Evolutionary conservation across 2,888 invertebrate genomes (phyloP).

Genomic region (Drosophila anomalata): DNA sequence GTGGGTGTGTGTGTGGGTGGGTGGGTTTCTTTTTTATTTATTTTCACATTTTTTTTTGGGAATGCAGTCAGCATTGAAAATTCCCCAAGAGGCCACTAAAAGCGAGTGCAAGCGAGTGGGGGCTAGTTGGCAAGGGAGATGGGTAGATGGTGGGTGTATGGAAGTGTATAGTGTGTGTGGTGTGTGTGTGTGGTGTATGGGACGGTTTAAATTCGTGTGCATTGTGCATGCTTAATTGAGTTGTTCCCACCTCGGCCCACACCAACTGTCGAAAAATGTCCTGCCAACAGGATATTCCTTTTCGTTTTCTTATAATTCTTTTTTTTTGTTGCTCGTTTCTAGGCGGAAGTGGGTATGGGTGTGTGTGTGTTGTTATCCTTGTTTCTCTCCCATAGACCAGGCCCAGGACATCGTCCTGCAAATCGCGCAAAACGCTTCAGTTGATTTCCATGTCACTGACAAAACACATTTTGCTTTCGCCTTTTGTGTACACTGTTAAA

Average conservation of each 20-base stretch:
- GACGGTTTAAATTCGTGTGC: constrained; percentile 70
- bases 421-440: constrained; percentile 63
- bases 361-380: constrained; percentile 43
- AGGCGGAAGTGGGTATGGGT: constrained; percentile 21
- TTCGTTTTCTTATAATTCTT: background rate
- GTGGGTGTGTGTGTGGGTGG: background rate
- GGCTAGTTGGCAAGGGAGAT: constrained; percentile 4
- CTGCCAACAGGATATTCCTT: background rate
- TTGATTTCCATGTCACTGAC: constrained; percentile 73
- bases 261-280: background rate
- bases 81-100: constrained; percentile 36
- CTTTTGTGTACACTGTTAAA: constrained; percentile 62
- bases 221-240: constrained; percentile 77
- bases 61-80: constrained; percentile 65
- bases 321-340: too few species aligned
- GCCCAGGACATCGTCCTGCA: constrained; percentile 36
- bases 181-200: constrained; percentile 10
- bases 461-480: constrained; percentile 63
- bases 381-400: too few species aligned
- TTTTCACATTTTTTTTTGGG: background rate
- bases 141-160: background rate
- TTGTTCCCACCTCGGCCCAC: constrained; percentile 46
- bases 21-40: background rate
- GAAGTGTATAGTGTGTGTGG: background rate
- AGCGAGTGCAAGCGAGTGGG: background rate